phyloP scores from a whole-genome alignment of 2,113 vertebrate species.

The Ranitomeya imitator region DNA sequence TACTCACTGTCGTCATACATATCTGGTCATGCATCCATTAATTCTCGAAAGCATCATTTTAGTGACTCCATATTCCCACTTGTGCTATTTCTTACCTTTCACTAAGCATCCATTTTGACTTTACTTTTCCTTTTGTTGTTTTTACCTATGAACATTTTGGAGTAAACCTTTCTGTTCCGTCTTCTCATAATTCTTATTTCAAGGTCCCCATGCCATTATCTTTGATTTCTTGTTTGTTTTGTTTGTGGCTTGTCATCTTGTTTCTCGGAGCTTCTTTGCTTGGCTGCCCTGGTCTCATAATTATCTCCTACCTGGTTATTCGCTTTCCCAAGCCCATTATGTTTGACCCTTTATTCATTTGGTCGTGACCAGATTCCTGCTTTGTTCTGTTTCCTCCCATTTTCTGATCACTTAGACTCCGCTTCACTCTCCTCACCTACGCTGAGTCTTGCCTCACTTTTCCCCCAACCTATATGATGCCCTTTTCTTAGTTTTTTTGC shows the following conservation, averaged over 20 bases:
- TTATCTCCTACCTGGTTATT: background rate
- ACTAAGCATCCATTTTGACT: background rate
- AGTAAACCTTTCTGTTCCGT: background rate
- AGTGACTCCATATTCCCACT: background rate
- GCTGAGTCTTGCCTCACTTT: slow-evolving; percentile 8
- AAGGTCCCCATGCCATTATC: background rate
- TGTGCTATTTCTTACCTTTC: background rate
- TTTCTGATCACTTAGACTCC: background rate
- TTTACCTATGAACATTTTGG: background rate
- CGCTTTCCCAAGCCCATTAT: background rate
- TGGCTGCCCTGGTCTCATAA: background rate
- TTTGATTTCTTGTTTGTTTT: background rate
- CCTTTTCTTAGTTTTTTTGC: background rate
- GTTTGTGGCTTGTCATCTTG: background rate
- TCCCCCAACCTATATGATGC: background rate
- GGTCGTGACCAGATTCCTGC: background rate
- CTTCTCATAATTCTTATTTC: background rate
- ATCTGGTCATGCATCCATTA: background rate
- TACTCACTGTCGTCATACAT: background rate
- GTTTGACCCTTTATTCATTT: background rate
- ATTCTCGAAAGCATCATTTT: background rate
- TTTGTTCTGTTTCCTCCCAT: background rate
- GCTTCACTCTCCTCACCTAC: slow-evolving; percentile 16
- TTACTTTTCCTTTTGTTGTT: background rate
- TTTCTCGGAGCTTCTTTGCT: background rate